phyloP scores from a whole-genome alignment of 1,140 invertebrate species.

The Drosophila mojavensis region DNA sequence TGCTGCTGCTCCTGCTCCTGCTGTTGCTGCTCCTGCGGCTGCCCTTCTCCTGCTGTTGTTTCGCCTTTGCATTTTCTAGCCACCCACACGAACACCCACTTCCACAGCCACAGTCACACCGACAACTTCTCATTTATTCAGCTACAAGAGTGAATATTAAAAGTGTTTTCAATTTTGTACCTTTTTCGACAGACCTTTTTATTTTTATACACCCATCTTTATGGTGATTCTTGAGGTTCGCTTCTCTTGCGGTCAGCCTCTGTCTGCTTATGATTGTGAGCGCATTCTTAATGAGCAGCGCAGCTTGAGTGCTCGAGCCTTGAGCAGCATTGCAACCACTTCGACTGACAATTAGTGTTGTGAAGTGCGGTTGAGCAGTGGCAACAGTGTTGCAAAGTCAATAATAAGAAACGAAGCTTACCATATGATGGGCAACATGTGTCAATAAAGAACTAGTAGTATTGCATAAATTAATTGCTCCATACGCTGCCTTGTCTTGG shows the following conservation, averaged over 20 bases:
- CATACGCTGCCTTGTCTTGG: no score
- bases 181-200: constrained; percentile 52
- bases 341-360: constrained; percentile 1
- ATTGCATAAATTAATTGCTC: no score
- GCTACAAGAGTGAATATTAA: constrained; percentile 77
- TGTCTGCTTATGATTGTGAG: constrained; percentile 63
- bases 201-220: no score
- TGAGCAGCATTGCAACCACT: constrained; percentile 3
- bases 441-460: not conserved
- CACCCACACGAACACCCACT: constrained; percentile 4
- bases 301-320: not conserved
- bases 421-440: not conserved
- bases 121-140: constrained; percentile 73
- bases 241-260: constrained; percentile 3
- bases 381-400: constrained; percentile 13
- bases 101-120: constrained; percentile 1
- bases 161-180: constrained; percentile 73
- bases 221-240: constrained; percentile 36
- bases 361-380: not conserved
- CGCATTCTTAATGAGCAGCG: not conserved
- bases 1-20: not conserved
- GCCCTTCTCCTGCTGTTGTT: constrained; percentile 31
- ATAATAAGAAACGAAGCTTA: not conserved
- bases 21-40: not conserved
- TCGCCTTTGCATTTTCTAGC: constrained; percentile 48